These are phyloP conservation scores for Bombus balteatus DNA, from an alignment of 1,140 invertebrate genomes.

Conservation along the genomic window DNA sequence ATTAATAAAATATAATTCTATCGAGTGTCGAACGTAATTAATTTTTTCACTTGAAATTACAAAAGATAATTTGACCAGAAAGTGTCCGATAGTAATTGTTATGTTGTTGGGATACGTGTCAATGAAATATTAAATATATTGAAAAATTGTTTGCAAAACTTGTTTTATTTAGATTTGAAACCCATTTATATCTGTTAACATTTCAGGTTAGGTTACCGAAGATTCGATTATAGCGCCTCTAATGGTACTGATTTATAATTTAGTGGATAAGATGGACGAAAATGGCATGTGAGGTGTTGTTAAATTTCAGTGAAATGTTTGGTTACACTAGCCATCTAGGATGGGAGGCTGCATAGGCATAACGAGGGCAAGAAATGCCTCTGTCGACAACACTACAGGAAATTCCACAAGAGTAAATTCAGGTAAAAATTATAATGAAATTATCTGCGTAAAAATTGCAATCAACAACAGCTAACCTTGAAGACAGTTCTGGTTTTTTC, in stretches of 20 bases:
- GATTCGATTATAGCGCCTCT: conserved; percentile 53
- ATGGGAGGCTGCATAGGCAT: conserved; percentile 94
- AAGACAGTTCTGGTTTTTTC: conserved; percentile 58
- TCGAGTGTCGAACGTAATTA: not conserved
- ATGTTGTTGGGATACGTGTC: not conserved
- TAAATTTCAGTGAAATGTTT: conserved; percentile 83
- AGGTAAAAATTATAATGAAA: conserved; percentile 82
- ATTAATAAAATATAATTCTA: conserved; percentile 8
- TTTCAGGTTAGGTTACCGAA: conserved; percentile 36
- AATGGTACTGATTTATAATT: conserved; percentile 37
- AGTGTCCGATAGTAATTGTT: not conserved
- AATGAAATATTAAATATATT: not conserved
- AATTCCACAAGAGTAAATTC: conserved; percentile 90
- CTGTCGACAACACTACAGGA: conserved; percentile 89
- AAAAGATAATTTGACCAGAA: not conserved
- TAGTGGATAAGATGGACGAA: conserved; percentile 78
- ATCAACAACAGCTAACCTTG: conserved; percentile 66
- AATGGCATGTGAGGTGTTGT: conserved; percentile 79
- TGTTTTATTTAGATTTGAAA: conserved; percentile 28
- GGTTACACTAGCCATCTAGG: conserved; percentile 81
- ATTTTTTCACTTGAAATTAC: not conserved
- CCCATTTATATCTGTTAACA: not conserved
- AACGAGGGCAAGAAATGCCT: conserved; percentile 89
- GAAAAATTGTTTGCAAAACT: not conserved
- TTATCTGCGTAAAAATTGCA: conserved; percentile 19